Evolutionary conservation across 2,888 invertebrate species (phyloP).

Genomic region (Latheticus oryzae): DNA sequence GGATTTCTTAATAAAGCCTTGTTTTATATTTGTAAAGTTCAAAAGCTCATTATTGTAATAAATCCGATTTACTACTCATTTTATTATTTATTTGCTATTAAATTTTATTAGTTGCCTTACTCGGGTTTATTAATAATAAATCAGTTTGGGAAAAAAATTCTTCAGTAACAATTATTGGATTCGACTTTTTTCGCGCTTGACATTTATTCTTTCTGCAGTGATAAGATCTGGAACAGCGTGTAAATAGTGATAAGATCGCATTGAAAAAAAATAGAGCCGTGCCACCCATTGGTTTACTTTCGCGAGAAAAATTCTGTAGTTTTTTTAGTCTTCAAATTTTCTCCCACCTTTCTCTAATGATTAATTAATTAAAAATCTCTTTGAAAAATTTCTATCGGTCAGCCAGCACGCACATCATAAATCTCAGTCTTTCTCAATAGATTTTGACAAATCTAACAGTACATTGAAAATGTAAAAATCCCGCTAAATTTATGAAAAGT

Average conservation of each 20-base stretch:
- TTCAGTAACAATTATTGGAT: conserved; percentile 9
- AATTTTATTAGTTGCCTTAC: conserved; percentile 30
- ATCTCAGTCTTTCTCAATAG: conserved; percentile 1
- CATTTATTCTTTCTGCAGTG: conserved; percentile 7
- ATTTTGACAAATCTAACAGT: conserved; percentile 17
- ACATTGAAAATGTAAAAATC: conserved; percentile 13
- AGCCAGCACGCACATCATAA: conserved; percentile 2
- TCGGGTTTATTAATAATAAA: conserved; percentile 15
- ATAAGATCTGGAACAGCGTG: conserved; percentile 5
- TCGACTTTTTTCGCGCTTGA: conserved; percentile 10
- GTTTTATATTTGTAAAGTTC: conserved; percentile 24
- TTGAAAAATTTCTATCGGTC: conserved; percentile 1
- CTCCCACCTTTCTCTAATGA: not conserved
- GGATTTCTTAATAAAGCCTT: conserved; percentile 2
- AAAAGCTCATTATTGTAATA: conserved; percentile 32
- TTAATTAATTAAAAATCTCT: conserved; percentile 5
- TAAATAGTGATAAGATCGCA: conserved; percentile 2
- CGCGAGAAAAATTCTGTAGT: not conserved
- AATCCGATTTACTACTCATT: conserved; percentile 23
- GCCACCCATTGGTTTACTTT: too few relatives aligned
- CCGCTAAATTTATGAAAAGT: conserved; percentile 27
- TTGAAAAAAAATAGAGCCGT: not conserved
- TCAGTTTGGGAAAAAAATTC: conserved; percentile 16
- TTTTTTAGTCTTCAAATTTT: conserved; percentile 5
- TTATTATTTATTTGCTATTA: conserved; percentile 25